Conservation (phyloP, 2,113 vertebrate genomes). For the Formicarius rufipectus region DNA sequence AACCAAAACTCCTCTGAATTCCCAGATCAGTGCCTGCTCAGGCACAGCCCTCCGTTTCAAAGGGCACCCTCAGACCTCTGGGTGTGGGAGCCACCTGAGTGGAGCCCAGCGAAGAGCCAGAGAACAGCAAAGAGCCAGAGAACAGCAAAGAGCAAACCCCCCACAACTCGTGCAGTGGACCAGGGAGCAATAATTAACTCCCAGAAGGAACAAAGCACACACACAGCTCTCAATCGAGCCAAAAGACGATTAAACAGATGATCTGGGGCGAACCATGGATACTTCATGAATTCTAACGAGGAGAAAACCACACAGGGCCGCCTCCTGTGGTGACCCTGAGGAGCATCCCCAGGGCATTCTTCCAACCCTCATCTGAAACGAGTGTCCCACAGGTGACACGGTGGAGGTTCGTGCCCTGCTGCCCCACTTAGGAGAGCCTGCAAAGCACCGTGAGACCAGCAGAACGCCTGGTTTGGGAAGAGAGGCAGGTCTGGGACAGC, state of each 20-base stretch:
- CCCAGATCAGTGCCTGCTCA: not conserved
- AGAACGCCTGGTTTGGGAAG: too few relatives aligned
- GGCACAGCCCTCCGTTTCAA: not conserved
- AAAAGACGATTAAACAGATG: not conserved
- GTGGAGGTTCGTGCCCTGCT: accelerated
- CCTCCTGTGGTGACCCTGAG: not conserved
- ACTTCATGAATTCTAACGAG: not conserved
- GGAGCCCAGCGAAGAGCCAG: not conserved
- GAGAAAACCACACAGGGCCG: not conserved
- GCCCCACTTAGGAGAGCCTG: not conserved
- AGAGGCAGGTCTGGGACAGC: not conserved
- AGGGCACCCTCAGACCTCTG: not conserved
- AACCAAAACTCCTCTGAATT: not conserved
- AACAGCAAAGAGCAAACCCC: not conserved
- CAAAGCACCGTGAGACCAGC: not conserved
- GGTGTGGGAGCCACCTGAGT: not conserved
- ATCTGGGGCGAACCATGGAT: not conserved
- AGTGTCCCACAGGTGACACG: accelerated
- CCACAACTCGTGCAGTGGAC: not conserved
- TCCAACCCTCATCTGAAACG: not conserved
- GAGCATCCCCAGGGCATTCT: not conserved
- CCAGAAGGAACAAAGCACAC: not conserved
- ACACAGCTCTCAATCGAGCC: not conserved
- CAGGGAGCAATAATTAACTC: not conserved
- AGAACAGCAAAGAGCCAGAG: not conserved